Percentiles rank a stretch among this genome's conserved stretches.
These are phyloP conservation scores for Hesperia comma DNA, from an alignment of 2,888 invertebrate genomes.

Conservation along the genomic window DNA sequence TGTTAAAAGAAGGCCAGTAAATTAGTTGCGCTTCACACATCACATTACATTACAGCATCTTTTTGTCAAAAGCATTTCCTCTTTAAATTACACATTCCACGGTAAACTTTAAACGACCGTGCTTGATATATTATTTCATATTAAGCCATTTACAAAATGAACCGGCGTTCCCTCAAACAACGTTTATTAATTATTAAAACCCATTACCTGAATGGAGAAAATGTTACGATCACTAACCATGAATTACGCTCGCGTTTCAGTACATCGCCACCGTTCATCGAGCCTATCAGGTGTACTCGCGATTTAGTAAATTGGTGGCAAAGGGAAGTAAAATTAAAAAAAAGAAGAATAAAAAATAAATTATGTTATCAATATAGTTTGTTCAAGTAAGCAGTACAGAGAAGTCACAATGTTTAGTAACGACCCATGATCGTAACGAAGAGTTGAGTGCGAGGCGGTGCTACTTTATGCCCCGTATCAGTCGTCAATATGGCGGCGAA, in stretches of 20 bases:
- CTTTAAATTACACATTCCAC: neutral
- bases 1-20: no score
- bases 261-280: neutral
- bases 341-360: no score
- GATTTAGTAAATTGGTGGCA: no score
- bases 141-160: neutral
- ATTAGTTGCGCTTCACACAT: no score
- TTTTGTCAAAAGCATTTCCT: no score
- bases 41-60: no score
- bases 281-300: no score
- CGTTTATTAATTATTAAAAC: constrained; percentile 3
- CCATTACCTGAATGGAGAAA: neutral
- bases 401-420: no score
- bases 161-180: neutral
- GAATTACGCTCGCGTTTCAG: neutral
- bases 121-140: neutral
- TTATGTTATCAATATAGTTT: no score
- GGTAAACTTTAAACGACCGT: neutral
- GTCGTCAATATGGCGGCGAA: constrained; percentile 16
- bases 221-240: neutral
- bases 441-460: neutral
- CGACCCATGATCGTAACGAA: no score
- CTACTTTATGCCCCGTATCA: constrained; percentile 11
- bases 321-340: no score
- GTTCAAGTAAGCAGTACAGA: no score